Evolutionary conservation across 1,140 invertebrate genomes (phyloP).

Genomic region (Protaetia brevitarsis): DNA sequence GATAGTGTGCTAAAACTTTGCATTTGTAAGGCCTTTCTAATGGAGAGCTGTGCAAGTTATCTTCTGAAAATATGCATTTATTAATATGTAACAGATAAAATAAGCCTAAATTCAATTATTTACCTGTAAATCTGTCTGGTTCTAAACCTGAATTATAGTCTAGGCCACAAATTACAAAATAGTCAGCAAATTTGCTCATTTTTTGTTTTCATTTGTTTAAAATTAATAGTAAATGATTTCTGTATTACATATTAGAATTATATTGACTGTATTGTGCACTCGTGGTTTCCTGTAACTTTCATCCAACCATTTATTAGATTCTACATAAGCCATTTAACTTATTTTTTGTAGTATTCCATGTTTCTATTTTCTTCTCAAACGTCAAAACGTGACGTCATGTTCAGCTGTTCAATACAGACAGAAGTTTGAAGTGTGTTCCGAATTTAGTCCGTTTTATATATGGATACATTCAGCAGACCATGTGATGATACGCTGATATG

Average conservation of each 20-base stretch:
- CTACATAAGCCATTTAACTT: background rate
- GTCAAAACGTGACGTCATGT: conserved; percentile 16
- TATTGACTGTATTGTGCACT: background rate
- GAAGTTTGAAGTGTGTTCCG: too few relatives aligned
- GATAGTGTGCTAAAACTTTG: conserved; percentile 92
- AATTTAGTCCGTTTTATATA: too few relatives aligned
- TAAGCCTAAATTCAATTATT: conserved; percentile 33
- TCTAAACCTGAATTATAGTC: conserved; percentile 90
- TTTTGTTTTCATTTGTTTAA: conserved; percentile 20
- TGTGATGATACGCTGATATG: too few relatives aligned
- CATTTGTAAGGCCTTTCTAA: conserved; percentile 92
- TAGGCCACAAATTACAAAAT: conserved; percentile 95
- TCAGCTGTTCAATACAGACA: too few relatives aligned
- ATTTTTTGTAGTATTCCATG: background rate
- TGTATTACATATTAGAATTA: background rate
- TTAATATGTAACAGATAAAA: background rate
- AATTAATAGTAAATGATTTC: background rate
- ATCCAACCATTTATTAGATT: background rate
- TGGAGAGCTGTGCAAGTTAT: conserved; percentile 82
- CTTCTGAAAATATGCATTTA: conserved; percentile 53
- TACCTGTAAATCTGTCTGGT: conserved; percentile 86
- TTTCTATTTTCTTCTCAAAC: background rate
- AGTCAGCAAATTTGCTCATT: conserved; percentile 79
- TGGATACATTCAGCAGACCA: too few relatives aligned
- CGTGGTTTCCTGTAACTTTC: background rate